Evolutionary conservation across 2,113 vertebrate species (phyloP), one percentile per base, ranked within the genome.

Genomic region (Hirundichthys speculiger): DNA sequence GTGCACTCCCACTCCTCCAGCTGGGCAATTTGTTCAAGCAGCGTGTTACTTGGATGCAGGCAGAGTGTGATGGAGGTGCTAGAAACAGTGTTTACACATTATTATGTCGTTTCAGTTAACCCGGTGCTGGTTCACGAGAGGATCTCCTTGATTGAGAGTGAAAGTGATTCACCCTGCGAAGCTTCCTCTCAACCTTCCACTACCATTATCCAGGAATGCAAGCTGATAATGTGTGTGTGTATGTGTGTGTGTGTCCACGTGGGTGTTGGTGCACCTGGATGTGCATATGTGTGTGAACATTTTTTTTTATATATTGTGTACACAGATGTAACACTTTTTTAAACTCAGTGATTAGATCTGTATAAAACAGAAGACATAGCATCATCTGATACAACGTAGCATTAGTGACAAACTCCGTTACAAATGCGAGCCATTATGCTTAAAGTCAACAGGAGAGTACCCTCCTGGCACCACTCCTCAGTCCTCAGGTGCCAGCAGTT

Each of bases 1-100:
- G 82, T 84, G 49, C 65, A 80, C 80, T 87, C 86, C 82, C 80
- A 86, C 88, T 88, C 75, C 74, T 83, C 75, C 80, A 78, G 87
- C 70, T 82, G 84, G 79, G 58, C 77, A 72, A 64, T 86, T 80
- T 89, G 79, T 86, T 88, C 70, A 82, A 66, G 43, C 82, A 80
- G 84, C 60, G 13, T 83, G 78, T 69, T 75, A 64, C 75, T 83
- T 79, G 83, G 85, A 80, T 77, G 75, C 75, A 55, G 75, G 81
- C 67, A 13, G 67, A 76, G 71, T 75, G 78, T 66, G 75, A 79
- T 82, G 79, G 73, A 85, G 83, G 83, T 71, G 81, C 57, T 45
- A 53, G 62, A 49, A 76, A 18, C 12, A 13, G 20, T 64, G 65
- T 79, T 83, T 55, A 52, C 77, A 65, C 48, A 42, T 70, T 49